These are phyloP conservation scores for Miichthys miiuy DNA, from an alignment of 2,797 vertebrate species.

Conservation along the genomic window DNA sequence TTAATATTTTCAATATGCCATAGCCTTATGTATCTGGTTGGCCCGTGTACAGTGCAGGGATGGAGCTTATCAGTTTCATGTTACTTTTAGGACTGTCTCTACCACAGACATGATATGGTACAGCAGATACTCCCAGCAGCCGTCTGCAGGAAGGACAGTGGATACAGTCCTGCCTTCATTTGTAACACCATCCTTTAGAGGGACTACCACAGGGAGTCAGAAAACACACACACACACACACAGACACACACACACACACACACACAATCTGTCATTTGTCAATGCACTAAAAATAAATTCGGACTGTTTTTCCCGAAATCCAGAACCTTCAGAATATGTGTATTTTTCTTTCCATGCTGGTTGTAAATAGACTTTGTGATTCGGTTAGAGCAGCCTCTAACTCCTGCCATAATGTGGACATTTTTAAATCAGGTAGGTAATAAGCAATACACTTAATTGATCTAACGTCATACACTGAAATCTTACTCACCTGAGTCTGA, in stretches of 20 bases:
- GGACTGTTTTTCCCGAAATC: slow-evolving; percentile 34
- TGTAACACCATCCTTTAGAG: slow-evolving; percentile 67
- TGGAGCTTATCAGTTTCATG: slow-evolving; percentile 60
- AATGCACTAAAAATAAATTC: slow-evolving; percentile 61
- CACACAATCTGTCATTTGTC: slow-evolving; percentile 25
- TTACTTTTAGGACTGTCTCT: slow-evolving; percentile 57
- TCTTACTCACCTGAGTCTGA: slow-evolving; percentile 40
- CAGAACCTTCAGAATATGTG: slow-evolving; percentile 37
- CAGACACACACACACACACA: slow-evolving; percentile 33
- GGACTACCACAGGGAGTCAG: slow-evolving; percentile 42
- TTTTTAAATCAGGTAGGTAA: slow-evolving; percentile 77
- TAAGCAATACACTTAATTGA: slow-evolving; percentile 74
- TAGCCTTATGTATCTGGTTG: slow-evolving; percentile 53
- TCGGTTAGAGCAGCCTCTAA: slow-evolving; percentile 64
- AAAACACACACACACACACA: slow-evolving; percentile 44
- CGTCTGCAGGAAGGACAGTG: slow-evolving; percentile 66
- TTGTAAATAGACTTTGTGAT: slow-evolving; percentile 73
- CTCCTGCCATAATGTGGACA: slow-evolving; percentile 67
- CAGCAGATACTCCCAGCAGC: slow-evolving; percentile 68
- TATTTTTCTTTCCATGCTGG: slow-evolving; percentile 50
- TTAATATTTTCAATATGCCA: slow-evolving; percentile 64
- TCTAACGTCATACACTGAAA: slow-evolving; percentile 61
- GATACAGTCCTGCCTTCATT: slow-evolving; percentile 61
- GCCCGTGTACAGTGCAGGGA: slow-evolving; percentile 43
- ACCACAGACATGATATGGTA: slow-evolving; percentile 51